Conservation (phyloP, 2,113 vertebrate species). For the Sebastes schlegelii region DNA sequence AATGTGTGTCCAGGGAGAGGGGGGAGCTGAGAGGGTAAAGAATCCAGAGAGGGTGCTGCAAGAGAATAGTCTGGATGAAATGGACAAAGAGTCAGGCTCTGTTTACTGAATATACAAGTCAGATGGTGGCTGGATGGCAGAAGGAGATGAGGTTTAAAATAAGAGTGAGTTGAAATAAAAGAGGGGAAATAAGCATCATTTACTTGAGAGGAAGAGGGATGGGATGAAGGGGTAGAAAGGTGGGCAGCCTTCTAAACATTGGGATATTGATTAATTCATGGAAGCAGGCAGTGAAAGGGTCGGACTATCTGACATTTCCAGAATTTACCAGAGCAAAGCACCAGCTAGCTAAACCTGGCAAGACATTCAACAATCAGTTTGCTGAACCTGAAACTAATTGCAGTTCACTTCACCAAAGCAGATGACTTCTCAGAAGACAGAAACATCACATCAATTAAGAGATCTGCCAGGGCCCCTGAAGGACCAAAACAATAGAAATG, state of each 20-base stretch:
- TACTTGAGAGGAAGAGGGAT: not conserved
- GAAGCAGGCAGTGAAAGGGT: not conserved
- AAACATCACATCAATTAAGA: constrained; percentile 3
- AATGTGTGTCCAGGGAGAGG: constrained; percentile 21
- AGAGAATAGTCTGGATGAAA: constrained; percentile 19
- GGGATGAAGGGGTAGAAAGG: constrained; percentile 8
- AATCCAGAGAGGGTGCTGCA: not conserved
- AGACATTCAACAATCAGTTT: constrained; percentile 5
- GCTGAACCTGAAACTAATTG: constrained; percentile 25
- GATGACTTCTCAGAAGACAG: constrained; percentile 6
- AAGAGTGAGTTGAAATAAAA: not conserved
- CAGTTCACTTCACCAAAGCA: not conserved
- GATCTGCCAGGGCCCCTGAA: not conserved
- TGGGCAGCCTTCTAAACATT: constrained; percentile 2
- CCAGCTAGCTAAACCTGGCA: not conserved
- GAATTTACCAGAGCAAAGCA: constrained; percentile 1
- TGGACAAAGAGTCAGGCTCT: constrained; percentile 18
- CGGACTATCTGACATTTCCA: not conserved
- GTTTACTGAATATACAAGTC: constrained; percentile 15
- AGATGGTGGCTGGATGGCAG: not conserved
- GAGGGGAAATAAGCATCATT: not conserved
- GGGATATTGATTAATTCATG: constrained; percentile 26
- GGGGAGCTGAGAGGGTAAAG: not conserved
- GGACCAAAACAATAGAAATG: not conserved
- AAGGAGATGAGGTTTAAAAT: constrained; percentile 8